Base-by-base conservation (phyloP, 2,888 invertebrate genomes). In the Hetaerina titia region DNA sequence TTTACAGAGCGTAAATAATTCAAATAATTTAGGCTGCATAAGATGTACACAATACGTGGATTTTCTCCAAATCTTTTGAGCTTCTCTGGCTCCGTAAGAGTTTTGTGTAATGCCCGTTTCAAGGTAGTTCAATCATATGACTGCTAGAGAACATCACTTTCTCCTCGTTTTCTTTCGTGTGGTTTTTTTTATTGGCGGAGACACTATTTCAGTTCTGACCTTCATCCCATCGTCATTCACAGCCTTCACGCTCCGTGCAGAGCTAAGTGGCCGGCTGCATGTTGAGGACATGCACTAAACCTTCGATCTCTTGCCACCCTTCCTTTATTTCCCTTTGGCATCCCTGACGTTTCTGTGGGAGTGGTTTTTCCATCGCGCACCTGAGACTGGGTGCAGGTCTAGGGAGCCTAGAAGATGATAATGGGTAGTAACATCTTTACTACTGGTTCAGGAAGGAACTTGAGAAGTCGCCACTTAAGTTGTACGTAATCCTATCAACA, bases 361-460 rank as follows among this genome's bases (percentile, higher is more conserved):
- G 92, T 92, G 92, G 69, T 92, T 92, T 92, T 92, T 56, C 56
- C 74, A 11, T n/a, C 64, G 92, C 64, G 69, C 92, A 92, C 92
- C 92, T 92, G 92, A 92, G 92, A 56, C 81, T 81, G 81, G 81
- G 25, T 8, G 31, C 8, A 22, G 25, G 69, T 15, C 31, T 81
- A 13, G 2, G 69, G 69, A 45, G 2, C 45, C 45, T 45, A 45
- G 4, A 17, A n/a, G n/a, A n/a, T 69, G 69, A 69, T n/a, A n/a
- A 69, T 11, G 13, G 31, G 81, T 31, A 25, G 81, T 31, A 7
- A 31, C 81, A 81, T 25, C 81, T 45, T 45, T 45, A 45, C n/a
- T n/a, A n/a, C n/a, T n/a, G n/a, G n/a, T n/a, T n/a, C 45, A 45
- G 45, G 45, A 45, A 45, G 45, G 45, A 45, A 45, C 2, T 1